Percentiles rank a stretch among this genome's conserved stretches.
These are phyloP conservation scores for Microcebus lehilahytsara DNA, from an alignment of 2,113 vertebrate species.

Conservation along the genomic window DNA sequence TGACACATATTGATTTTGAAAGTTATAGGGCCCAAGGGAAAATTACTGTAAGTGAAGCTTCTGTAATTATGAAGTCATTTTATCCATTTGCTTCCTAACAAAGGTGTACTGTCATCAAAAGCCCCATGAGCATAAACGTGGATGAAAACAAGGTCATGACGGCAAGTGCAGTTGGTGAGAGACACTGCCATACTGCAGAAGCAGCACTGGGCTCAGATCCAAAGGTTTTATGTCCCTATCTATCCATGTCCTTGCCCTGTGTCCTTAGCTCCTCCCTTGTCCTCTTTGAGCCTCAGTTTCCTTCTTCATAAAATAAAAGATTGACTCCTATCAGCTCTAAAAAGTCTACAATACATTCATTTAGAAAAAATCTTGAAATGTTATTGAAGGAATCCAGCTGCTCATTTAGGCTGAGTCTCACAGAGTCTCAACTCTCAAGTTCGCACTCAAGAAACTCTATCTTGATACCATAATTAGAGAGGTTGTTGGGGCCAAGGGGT, in stretches of 20 bases:
- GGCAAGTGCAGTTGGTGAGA: neutral
- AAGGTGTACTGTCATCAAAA: neutral
- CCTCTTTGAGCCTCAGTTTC: neutral
- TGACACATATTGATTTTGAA: neutral
- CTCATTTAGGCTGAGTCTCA: neutral
- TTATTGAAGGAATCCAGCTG: neutral
- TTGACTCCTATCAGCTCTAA: neutral
- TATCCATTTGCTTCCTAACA: neutral
- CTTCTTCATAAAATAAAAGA: neutral
- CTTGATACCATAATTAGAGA: neutral
- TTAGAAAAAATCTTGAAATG: neutral
- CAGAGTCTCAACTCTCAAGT: neutral
- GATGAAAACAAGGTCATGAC: neutral
- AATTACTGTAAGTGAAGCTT: neutral
- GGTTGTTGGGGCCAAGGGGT: accelerated
- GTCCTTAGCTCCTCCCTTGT: neutral
- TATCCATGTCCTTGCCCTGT: neutral
- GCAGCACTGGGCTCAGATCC: neutral
- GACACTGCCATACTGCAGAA: neutral
- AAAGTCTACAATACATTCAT: neutral
- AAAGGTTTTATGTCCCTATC: neutral
- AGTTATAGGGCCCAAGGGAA: neutral
- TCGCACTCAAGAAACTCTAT: neutral
- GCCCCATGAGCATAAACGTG: neutral
- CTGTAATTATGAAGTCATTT: neutral